Conservation (phyloP, 2,888 invertebrate genomes). For the Apeira syringaria region DNA sequence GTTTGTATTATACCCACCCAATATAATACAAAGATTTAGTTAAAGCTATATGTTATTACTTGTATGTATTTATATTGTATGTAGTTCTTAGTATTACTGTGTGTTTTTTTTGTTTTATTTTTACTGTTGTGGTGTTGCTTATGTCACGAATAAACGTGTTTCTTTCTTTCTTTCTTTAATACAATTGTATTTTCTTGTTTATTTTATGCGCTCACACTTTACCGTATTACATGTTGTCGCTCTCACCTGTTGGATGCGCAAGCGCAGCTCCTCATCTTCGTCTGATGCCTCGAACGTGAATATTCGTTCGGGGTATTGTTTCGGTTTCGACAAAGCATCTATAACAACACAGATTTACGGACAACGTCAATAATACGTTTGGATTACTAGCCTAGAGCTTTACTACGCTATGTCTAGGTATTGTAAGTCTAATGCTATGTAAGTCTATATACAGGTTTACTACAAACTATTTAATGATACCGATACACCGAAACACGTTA, state of each 20-base stretch:
- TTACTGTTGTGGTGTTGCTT: too few relatives aligned
- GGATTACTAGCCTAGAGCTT: conserved; percentile 33
- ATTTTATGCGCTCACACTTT: neutral
- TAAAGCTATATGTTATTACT: too few relatives aligned
- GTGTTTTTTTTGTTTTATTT: too few relatives aligned
- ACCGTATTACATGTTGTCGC: conserved; percentile 10
- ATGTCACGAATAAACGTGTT: too few relatives aligned
- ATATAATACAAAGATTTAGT: too few relatives aligned
- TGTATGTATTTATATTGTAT: too few relatives aligned
- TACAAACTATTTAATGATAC: neutral
- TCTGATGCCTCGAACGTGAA: conserved; percentile 79
- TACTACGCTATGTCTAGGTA: conserved; percentile 3
- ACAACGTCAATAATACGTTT: conserved; percentile 60
- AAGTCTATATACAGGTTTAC: too few relatives aligned
- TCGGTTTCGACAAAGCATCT: conserved; percentile 83
- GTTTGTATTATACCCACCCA: too few relatives aligned
- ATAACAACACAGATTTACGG: conserved; percentile 80
- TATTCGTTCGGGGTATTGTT: conserved; percentile 78
- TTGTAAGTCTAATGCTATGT: neutral
- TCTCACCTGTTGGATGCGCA: conserved; percentile 79
- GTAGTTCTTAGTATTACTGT: too few relatives aligned
- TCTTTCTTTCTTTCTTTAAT: too few relatives aligned
- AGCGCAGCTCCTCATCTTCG: conserved; percentile 78
- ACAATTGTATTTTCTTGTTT: too few relatives aligned
- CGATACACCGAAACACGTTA: conserved; percentile 3